Evolutionary conservation across 1,140 invertebrate species (phyloP), one percentile per base, ranked within the genome.

Genomic region (Calephelis nemesis): DNA sequence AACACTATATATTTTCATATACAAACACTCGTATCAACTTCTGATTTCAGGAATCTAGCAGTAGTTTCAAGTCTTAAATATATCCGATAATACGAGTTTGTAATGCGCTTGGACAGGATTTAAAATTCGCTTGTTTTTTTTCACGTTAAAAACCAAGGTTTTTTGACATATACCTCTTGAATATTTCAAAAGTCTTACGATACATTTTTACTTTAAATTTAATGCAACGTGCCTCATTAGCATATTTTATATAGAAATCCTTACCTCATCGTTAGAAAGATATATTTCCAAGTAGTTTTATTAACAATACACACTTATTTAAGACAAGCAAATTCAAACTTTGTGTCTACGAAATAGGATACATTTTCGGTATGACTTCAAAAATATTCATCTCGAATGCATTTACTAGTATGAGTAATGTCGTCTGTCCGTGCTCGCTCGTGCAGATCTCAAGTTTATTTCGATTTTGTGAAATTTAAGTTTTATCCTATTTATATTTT

Each of bases 401-500:
- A 71, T 62, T 71, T 64, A 63, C 62, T 48, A 39, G 62, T 71
- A 67, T 64, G 65, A 71, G 62, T 67, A 47, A 62, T 67, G 64
- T 63, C 64, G 47, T 47, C 64, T 62, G 60, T 67, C 65, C 62
- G 30, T 63, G 49, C 67, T 50, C 58, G 48, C 45, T 63, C 50
- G 30, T 66, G 65, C 15, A 50, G 50, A 39, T 52, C 49, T 42
- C 69, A 49, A 71, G 65, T 62, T 63, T 65, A 47, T 62, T 66
- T 65, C 58, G 69, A 67, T 63, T 65, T 70, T 65, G 45, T 71
- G 48, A 47, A 70, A 65, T 66, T 66, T 63, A 71, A 42, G 54
- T 71, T 47, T 63, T 67, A 19, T 67, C 45, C 19, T 48, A 67
- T 62, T 64, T 65, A 65, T 69, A 52, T 71, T 70, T 70, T 49